A percentile compares a stretch with the other conserved stretches of the same genome.
Conservation (phyloP, 2,113 vertebrate genomes). For the Eptesicus fuscus region DNA sequence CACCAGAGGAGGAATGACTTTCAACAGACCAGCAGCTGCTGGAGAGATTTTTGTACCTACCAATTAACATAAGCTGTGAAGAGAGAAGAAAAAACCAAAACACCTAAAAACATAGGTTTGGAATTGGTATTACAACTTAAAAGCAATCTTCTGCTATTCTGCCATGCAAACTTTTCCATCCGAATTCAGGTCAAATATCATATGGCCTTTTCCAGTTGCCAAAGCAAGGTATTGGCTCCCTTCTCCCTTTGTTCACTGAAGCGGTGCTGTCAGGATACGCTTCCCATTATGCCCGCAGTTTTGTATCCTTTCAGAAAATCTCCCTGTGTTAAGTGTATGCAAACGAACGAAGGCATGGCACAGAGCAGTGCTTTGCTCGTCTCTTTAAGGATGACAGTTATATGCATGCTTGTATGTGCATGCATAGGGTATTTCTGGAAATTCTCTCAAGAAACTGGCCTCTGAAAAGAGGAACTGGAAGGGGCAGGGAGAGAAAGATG, state of each 20-base stretch:
- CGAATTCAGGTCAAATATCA: not conserved
- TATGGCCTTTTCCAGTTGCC: not conserved
- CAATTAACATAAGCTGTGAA: not conserved
- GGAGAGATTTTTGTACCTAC: not conserved
- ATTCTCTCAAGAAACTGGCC: not conserved
- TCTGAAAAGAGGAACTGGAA: conserved; percentile 1
- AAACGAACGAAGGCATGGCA: not conserved
- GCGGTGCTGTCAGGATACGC: not conserved
- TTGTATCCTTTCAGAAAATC: conserved; percentile 19
- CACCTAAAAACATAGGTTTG: not conserved
- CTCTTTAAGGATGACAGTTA: conserved; percentile 9
- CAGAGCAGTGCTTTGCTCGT: not conserved
- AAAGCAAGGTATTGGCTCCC: not conserved
- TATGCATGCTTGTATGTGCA: not conserved
- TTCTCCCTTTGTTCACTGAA: not conserved
- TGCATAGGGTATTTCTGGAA: not conserved
- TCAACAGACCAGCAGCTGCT: not conserved
- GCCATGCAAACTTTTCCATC: not conserved
- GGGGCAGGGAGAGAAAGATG: not conserved
- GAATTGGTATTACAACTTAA: not conserved
- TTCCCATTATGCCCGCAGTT: not conserved
- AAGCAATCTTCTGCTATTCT: conserved; percentile 1
- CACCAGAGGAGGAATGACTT: not conserved
- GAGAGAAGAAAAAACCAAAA: not conserved
- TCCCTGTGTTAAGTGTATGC: not conserved